Evolutionary conservation across 1,140 invertebrate species (phyloP), one percentile per base, ranked within the genome.

Genomic region (Cydia fagiglandana): DNA sequence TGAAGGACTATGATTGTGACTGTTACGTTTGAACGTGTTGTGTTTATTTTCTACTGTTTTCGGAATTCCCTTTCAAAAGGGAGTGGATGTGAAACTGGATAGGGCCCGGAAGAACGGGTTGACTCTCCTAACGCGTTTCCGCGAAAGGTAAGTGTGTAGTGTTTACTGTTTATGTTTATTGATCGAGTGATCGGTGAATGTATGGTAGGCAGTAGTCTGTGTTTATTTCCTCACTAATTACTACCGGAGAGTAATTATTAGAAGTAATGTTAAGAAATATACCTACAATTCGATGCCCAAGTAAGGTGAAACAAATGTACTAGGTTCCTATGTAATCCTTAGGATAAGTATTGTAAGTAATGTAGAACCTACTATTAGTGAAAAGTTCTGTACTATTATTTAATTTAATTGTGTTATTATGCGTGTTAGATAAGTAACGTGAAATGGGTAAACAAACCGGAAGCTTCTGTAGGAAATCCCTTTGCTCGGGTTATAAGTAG

Each of bases 51-150:
- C 56, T 61, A 61, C 73, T 77, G 53, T 74, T 74, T 81, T 78
- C 73, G 61, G 45, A 66, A 53, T 78, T 76, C 68, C 73, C 38
- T 79, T 79, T 66, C 66, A 73, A 81, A 81, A 79, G 64, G 81
- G 73, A 83, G 85, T 85, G 83, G 81, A 86, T 88, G 87, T 88
- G 86, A 91, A 87, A 85, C 75, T 87, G 80, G 86, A 84, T 81
- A 79, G 80, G 77, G 77, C 78, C 83, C 83, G 83, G 79, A 85
- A 85, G 86, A 85, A 85, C 84, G 82, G 85, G 87, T 87, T 81
- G 74, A 78, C 80, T 85, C 85, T 87, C 82, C 83, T 79, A 85
- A 79, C 79, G 80, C 73, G 81, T 77, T 86, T 88, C 82, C 83
- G 81, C 77, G 81, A 86, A 83, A 89, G 88, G 88, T 90, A 86